Evolutionary conservation across 2,888 invertebrate species (phyloP).

Genomic region (Nomada flava): DNA sequence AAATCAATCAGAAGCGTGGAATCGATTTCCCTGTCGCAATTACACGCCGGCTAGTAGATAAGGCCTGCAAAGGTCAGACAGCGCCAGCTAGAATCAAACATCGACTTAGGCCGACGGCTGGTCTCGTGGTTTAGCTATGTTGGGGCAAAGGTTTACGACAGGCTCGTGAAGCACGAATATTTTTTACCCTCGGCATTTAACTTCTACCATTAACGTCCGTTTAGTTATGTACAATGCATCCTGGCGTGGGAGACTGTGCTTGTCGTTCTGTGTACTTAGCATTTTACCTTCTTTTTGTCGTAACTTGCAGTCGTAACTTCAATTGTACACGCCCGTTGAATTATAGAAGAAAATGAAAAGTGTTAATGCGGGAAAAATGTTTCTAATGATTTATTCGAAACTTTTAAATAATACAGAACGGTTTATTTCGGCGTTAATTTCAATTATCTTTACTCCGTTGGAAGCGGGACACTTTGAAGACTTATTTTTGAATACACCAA

Average conservation of each 20-base stretch:
- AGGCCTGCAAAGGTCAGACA: conserved; percentile 40
- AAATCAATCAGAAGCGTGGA: conserved; percentile 46
- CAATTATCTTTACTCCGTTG: no score
- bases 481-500: no score
- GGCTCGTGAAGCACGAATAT: not conserved
- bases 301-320: no score
- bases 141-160: conserved; percentile 15
- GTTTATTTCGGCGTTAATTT: no score
- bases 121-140: not conserved
- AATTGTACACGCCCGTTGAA: not conserved
- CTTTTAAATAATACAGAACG: no score
- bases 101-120: not conserved
- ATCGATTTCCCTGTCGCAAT: conserved; percentile 40
- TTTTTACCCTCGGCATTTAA: not conserved
- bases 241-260: not conserved
- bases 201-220: conserved; percentile 1
- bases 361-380: no score
- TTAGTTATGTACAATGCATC: conserved; percentile 10
- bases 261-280: not conserved
- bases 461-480: no score
- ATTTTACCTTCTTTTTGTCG: not conserved
- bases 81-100: not conserved
- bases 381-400: no score
- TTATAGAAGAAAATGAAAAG: not conserved
- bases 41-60: conserved; percentile 43